A percentile compares a stretch with the other conserved stretches of the same genome.
Evolutionary conservation across 2,888 invertebrate genomes (phyloP).

Genomic region (Pilophorus perplexus): DNA sequence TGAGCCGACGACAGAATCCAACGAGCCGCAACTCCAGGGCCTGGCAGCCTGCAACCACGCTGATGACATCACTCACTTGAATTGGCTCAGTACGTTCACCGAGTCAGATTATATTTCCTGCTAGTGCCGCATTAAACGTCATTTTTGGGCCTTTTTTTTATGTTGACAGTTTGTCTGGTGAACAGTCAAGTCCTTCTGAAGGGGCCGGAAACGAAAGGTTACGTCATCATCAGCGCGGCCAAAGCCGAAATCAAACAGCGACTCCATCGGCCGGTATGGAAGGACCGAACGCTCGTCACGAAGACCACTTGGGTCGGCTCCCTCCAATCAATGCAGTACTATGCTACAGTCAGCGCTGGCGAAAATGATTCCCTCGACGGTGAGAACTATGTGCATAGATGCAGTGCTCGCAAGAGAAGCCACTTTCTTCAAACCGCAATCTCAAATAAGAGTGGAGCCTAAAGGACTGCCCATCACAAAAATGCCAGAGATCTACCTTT

Average conservation of each 20-base stretch:
- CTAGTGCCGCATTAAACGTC: too few relatives aligned
- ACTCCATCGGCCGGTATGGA: conserved; percentile 85
- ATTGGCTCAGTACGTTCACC: conserved; percentile 81
- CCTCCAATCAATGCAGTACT: conserved; percentile 98
- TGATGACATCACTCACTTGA: conserved; percentile 88
- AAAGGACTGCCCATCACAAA: too few relatives aligned
- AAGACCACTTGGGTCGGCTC: conserved; percentile 96
- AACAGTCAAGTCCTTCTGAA: conserved; percentile 92
- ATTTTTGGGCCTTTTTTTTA: neutral
- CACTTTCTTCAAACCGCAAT: too few relatives aligned
- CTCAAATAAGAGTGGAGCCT: too few relatives aligned
- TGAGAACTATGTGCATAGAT: conserved; percentile 47
- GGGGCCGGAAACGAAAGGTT: conserved; percentile 95
- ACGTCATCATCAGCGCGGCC: conserved; percentile 94
- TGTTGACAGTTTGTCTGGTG: conserved; percentile 72
- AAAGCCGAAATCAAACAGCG: conserved; percentile 91
- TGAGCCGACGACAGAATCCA: conserved; percentile 74
- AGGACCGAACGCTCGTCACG: conserved; percentile 78
- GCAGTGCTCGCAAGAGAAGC: too few relatives aligned
- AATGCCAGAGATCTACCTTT: too few relatives aligned
- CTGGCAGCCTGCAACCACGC: conserved; percentile 75
- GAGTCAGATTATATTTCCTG: neutral
- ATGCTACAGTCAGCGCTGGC: conserved; percentile 90
- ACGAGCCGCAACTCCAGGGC: conserved; percentile 77
- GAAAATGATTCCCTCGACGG: conserved; percentile 66